These are phyloP conservation scores for Axea sp. DNA, from an alignment of 2,888 invertebrate species.

Conservation along the genomic window DNA sequence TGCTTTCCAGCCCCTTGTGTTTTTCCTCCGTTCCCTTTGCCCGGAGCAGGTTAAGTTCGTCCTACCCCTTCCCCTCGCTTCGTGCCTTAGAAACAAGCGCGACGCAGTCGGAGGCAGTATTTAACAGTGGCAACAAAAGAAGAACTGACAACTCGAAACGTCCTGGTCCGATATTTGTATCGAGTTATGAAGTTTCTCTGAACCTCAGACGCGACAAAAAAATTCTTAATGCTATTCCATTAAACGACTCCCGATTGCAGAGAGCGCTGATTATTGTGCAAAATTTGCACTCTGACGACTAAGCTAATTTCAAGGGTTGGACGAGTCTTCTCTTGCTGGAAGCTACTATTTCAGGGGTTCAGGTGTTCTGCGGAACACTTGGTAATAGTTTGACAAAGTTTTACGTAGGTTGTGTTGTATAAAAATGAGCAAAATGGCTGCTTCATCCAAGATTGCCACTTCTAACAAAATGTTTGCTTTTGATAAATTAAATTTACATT, in stretches of 20 bases:
- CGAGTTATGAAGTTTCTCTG: conserved; percentile 24
- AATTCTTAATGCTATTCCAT: conserved; percentile 26
- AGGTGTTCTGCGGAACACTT: too few relatives aligned
- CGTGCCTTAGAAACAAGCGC: conserved; percentile 39
- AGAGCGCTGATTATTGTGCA: background rate
- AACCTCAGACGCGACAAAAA: conserved; percentile 17
- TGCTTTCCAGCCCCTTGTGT: too few relatives aligned
- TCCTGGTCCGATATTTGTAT: conserved; percentile 22
- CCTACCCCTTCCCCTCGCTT: conserved; percentile 3
- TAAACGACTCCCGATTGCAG: conserved; percentile 19
- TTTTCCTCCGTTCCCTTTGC: too few relatives aligned
- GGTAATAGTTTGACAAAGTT: too few relatives aligned
- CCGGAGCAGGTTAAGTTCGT: conserved; percentile 32
- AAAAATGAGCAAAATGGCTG: too few relatives aligned
- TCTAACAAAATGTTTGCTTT: too few relatives aligned
- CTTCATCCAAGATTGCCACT: too few relatives aligned
- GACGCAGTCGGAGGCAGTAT: conserved; percentile 30
- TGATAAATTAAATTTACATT: too few relatives aligned
- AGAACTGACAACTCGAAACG: conserved; percentile 31
- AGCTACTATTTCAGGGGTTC: too few relatives aligned
- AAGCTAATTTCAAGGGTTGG: too few relatives aligned
- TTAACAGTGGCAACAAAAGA: conserved; percentile 45
- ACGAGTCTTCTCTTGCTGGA: too few relatives aligned
- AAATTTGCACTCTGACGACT: conserved; percentile 19
- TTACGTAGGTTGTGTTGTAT: too few relatives aligned